phyloP scores from a whole-genome alignment of 2,888 invertebrate genomes.

The Asteroscopus sphinx region DNA sequence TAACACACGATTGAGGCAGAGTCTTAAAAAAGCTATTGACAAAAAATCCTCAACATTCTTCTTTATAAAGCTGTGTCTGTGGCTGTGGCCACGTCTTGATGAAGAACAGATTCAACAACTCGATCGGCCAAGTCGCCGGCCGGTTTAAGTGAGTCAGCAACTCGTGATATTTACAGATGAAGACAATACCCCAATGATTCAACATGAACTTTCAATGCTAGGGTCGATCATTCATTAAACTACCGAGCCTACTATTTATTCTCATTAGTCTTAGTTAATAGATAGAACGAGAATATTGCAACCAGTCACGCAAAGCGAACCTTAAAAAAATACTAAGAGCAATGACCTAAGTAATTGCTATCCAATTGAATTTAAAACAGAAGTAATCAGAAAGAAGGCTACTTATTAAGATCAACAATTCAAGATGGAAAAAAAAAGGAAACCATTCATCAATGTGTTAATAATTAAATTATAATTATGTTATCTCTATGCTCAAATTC shows the following conservation, averaged over 20 bases:
- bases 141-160: neutral
- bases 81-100: too few species aligned
- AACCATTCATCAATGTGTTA: too few species aligned
- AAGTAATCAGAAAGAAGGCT: neutral
- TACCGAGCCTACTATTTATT: conserved; percentile 24
- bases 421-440: too few species aligned
- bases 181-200: conserved; percentile 18
- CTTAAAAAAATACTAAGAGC: conserved; percentile 2
- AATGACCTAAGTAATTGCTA: conserved; percentile 3
- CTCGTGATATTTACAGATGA: neutral
- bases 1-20: too few species aligned
- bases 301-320: conserved; percentile 27
- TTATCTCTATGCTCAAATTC: too few species aligned
- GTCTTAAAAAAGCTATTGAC: too few species aligned
- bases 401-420: neutral
- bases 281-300: conserved; percentile 7
- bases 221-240: conserved; percentile 16
- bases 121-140: too few species aligned
- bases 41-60: too few species aligned
- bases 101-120: too few species aligned
- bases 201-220: conserved; percentile 24
- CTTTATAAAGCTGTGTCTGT: too few species aligned
- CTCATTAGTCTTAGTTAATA: conserved; percentile 7
- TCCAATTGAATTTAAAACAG: neutral
- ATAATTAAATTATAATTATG: too few species aligned